These are phyloP conservation scores for Diaprepes abbreviatus DNA, from an alignment of 2,888 invertebrate species.

Conservation along the genomic window DNA sequence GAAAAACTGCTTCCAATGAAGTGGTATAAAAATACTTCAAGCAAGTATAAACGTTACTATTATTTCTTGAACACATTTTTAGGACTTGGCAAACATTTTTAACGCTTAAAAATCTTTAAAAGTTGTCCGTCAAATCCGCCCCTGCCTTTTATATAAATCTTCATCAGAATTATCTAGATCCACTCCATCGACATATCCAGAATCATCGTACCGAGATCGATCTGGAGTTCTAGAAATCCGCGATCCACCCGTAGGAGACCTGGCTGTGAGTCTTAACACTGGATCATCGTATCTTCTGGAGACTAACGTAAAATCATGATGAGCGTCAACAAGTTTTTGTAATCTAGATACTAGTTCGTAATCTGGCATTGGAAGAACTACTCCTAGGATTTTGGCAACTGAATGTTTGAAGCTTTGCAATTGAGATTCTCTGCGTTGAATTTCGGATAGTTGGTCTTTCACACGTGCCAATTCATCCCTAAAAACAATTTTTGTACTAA, in stretches of 20 bases:
- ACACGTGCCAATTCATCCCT: constrained; percentile 82
- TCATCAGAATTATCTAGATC: constrained; percentile 79
- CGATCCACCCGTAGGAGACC: constrained; percentile 72
- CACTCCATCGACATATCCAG: constrained; percentile 79
- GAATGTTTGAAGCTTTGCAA: constrained; percentile 80
- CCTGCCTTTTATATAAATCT: constrained; percentile 73
- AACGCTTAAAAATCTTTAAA: constrained; percentile 27
- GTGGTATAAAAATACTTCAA: no score
- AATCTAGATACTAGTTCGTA: constrained; percentile 76
- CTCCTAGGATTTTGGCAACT: constrained; percentile 72
- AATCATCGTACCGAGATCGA: constrained; percentile 79
- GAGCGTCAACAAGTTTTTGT: constrained; percentile 87
- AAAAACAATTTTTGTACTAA: no score
- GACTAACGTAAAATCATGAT: constrained; percentile 88
- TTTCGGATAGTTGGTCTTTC: constrained; percentile 81
- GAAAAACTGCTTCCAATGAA: no score
- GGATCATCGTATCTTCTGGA: constrained; percentile 81
- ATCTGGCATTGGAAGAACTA: constrained; percentile 70
- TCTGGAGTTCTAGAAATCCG: constrained; percentile 66
- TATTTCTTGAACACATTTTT: no score
- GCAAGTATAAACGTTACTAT: no score
- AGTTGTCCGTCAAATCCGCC: constrained; percentile 36
- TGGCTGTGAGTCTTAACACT: constrained; percentile 68
- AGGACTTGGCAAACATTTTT: no score
- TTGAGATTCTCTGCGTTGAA: constrained; percentile 83